Conservation (phyloP, 2,113 vertebrate species). For the Madoqua kirkii region DNA sequence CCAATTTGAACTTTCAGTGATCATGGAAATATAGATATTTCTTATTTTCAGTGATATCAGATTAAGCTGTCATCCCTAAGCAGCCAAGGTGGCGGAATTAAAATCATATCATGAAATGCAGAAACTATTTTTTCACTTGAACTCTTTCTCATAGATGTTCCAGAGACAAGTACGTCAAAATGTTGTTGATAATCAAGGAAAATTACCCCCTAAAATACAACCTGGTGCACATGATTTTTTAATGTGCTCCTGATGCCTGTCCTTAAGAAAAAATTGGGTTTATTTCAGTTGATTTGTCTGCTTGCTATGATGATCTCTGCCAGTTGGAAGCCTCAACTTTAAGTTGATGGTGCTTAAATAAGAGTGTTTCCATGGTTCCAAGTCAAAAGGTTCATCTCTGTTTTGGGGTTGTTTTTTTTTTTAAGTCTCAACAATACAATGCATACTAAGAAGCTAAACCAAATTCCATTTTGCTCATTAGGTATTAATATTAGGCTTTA, state of each 20-base stretch:
- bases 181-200: conserved; percentile 55
- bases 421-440: background rate
- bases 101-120: conserved; percentile 59
- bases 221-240: background rate
- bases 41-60: conserved; percentile 42
- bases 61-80: conserved; percentile 63
- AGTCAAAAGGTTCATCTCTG: conserved; percentile 3
- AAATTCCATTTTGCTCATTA: background rate
- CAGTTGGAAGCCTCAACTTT: conserved; percentile 15
- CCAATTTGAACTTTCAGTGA: conserved; percentile 57
- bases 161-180: conserved; percentile 52
- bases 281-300: conserved; percentile 35
- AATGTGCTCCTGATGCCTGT: conserved; percentile 21
- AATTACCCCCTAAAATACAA: conserved; percentile 59
- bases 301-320: conserved; percentile 18
- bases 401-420: background rate
- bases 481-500: background rate
- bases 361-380: conserved; percentile 24
- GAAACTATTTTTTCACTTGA: conserved; percentile 48
- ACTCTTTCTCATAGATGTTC: conserved; percentile 42
- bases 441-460: background rate
- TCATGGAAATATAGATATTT: conserved; percentile 26
- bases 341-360: conserved; percentile 32
- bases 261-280: conserved; percentile 53
- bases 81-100: conserved; percentile 55